Conservation (phyloP, 2,888 invertebrate genomes). For the Hecatera dysodea region DNA sequence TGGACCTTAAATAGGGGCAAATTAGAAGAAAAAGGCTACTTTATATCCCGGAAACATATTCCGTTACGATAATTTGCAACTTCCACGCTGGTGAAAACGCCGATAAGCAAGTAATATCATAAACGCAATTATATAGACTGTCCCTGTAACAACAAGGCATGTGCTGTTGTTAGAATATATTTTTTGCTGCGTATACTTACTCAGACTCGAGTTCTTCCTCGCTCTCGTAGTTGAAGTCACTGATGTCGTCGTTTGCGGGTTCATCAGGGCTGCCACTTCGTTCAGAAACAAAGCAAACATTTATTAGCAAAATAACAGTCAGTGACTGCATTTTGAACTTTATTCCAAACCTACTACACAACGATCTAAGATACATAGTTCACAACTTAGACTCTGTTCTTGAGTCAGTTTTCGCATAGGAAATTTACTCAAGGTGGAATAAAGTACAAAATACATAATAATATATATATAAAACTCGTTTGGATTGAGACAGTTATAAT, state of each 20-base stretch:
- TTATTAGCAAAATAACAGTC: not conserved
- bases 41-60: no score
- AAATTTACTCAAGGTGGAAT: not conserved
- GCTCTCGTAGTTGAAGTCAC: constrained; percentile 8
- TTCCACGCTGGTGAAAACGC: no score
- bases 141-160: not conserved
- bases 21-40: no score
- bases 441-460: not conserved
- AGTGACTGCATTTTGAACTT: not conserved
- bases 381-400: not conserved
- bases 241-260: constrained; percentile 6
- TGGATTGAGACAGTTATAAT: no score
- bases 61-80: no score
- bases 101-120: no score
- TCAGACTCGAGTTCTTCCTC: constrained; percentile 28
- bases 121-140: no score
- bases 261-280: constrained; percentile 13
- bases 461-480: no score
- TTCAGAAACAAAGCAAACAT: constrained; percentile 10
- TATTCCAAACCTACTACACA: not conserved
- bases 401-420: not conserved
- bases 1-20: no score
- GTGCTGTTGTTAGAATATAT: not conserved
- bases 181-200: constrained; percentile 25
- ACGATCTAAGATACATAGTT: not conserved